These are phyloP conservation scores for Kryptolebias ocellatus DNA, from an alignment of 2,797 vertebrate genomes.

Conservation along the genomic window DNA sequence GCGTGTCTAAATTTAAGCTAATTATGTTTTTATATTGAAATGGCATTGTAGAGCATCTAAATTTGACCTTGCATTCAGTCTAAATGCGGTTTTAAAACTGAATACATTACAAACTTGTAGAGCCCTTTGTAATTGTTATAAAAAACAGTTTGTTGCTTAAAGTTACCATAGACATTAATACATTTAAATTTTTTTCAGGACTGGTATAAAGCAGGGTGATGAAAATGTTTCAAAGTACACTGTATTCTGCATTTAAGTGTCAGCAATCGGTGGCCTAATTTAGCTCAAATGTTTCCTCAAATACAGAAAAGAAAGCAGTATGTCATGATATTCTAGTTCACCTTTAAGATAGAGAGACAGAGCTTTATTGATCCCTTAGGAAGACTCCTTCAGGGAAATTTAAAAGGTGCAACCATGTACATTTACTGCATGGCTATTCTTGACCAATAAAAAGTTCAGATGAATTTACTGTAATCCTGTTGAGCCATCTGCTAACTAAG, in stretches of 20 bases:
- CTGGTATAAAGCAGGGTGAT: too few species aligned
- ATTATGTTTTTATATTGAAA: neutral
- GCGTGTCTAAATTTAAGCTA: neutral
- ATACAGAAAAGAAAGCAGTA: neutral
- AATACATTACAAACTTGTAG: neutral
- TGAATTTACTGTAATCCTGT: conserved; percentile 35
- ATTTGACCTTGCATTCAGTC: too few species aligned
- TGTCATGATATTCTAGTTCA: conserved; percentile 2
- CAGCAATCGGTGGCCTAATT: too few species aligned
- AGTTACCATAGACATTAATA: neutral
- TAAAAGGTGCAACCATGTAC: neutral
- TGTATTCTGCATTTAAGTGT: too few species aligned
- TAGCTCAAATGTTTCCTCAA: too few species aligned
- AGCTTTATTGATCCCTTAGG: too few species aligned
- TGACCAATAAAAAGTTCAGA: conserved; percentile 31
- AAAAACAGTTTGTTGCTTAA: too few species aligned
- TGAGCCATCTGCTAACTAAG: conserved; percentile 64
- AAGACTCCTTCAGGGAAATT: too few species aligned
- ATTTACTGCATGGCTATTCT: conserved; percentile 8
- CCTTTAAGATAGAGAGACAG: neutral
- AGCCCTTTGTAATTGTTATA: too few species aligned
- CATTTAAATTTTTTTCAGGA: neutral
- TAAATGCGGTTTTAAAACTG: too few species aligned
- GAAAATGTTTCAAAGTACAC: too few species aligned
- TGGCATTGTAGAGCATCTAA: too few species aligned